Evolutionary conservation across 2,113 vertebrate genomes (phyloP).

Genomic region (Halcyon malimbica): DNA sequence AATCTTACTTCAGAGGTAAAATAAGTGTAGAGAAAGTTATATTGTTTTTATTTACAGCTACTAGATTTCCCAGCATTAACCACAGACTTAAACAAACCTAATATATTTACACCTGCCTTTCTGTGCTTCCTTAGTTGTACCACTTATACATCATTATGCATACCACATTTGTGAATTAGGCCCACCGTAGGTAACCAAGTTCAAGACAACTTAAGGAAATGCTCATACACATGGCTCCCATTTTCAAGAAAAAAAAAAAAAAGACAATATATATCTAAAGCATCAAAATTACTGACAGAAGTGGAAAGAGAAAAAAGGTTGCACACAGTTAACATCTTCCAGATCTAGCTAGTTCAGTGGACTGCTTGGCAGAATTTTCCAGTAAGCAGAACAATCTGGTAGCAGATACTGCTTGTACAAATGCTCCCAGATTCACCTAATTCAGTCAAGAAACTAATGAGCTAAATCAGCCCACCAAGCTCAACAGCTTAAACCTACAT

Average conservation of each 20-base stretch:
- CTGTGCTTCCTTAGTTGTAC: background rate
- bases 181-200: accelerated
- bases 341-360: background rate
- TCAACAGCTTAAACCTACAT: background rate
- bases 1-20: background rate
- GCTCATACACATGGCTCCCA: background rate
- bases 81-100: background rate
- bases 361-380: background rate
- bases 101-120: background rate
- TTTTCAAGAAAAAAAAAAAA: background rate
- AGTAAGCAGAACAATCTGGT: background rate
- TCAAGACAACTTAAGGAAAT: background rate
- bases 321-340: background rate
- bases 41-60: background rate
- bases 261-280: background rate
- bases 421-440: background rate
- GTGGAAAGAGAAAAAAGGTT: background rate
- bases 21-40: background rate
- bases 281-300: background rate
- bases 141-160: background rate
- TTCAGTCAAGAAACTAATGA: background rate
- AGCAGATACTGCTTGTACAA: background rate
- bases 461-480: background rate
- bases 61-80: background rate
- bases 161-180: background rate